Conservation (phyloP, 2,888 invertebrate genomes). For the Sarcophaga variegata region DNA sequence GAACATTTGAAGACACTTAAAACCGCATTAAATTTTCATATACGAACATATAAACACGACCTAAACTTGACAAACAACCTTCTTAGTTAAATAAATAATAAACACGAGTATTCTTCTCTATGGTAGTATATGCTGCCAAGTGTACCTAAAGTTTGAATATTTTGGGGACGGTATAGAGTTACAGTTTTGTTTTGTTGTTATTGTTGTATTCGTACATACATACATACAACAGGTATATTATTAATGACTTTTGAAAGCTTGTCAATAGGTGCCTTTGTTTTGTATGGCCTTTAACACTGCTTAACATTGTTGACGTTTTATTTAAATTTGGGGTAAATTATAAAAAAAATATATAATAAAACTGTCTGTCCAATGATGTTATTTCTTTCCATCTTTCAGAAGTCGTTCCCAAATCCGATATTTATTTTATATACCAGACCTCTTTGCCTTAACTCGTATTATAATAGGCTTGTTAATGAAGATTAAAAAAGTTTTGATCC, state of each 20-base stretch:
- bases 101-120: neutral
- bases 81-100: neutral
- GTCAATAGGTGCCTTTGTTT: constrained; percentile 33
- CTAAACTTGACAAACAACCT: neutral
- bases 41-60: neutral
- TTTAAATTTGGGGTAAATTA: neutral
- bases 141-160: neutral
- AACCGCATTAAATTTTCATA: too few species aligned
- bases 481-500: too few species aligned
- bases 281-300: neutral
- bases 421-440: too few species aligned
- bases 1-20: neutral
- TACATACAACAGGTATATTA: neutral
- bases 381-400: too few species aligned
- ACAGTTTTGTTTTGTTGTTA: neutral
- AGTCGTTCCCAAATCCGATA: too few species aligned
- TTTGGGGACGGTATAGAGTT: neutral
- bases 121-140: too few species aligned
- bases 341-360: neutral
- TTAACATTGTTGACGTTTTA: constrained; percentile 5
- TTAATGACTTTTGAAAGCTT: constrained; percentile 29
- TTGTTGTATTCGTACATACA: too few species aligned
- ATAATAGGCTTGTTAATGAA: too few species aligned
- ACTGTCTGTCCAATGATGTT: too few species aligned
- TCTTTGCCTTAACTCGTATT: too few species aligned